These are phyloP conservation scores for Leptopilina clavipes DNA, from an alignment of 1,140 invertebrate species.

Conservation along the genomic window DNA sequence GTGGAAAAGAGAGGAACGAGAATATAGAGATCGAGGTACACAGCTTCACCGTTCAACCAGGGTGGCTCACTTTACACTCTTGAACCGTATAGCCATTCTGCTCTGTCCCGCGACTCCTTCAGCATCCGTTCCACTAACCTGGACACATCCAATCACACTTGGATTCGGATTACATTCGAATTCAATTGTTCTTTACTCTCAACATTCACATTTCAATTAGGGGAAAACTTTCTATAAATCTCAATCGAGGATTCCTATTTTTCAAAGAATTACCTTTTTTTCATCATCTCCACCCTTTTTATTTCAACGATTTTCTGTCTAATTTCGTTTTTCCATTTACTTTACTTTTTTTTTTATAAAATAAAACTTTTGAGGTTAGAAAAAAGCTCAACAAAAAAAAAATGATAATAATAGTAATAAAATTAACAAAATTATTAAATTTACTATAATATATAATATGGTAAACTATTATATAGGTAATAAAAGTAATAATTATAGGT, in stretches of 20 bases:
- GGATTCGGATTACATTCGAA: slow-evolving; percentile 26
- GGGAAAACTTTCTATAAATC: background rate
- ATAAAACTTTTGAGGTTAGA: too few species aligned
- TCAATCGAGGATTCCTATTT: background rate
- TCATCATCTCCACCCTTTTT: background rate
- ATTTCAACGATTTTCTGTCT: background rate
- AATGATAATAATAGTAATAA: too few species aligned
- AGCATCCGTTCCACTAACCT: slow-evolving; percentile 30
- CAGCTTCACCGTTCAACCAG: background rate
- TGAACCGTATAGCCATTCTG: slow-evolving; percentile 10
- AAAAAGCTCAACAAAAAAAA: too few species aligned
- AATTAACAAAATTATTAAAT: too few species aligned
- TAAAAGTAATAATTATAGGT: too few species aligned
- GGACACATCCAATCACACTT: slow-evolving; percentile 28
- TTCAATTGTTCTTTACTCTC: slow-evolving; percentile 1
- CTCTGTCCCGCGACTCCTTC: slow-evolving; percentile 9
- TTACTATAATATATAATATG: too few species aligned
- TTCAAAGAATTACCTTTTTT: background rate
- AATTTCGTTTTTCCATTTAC: background rate
- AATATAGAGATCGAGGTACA: slow-evolving; percentile 45
- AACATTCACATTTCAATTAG: slow-evolving; percentile 8
- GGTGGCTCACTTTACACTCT: slow-evolving; percentile 7
- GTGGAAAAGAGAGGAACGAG: slow-evolving; percentile 43
- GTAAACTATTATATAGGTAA: too few species aligned
- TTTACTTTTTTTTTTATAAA: too few species aligned